Evolutionary conservation across 2,113 vertebrate species (phyloP).

Genomic region (Rousettus leschenaultii): DNA sequence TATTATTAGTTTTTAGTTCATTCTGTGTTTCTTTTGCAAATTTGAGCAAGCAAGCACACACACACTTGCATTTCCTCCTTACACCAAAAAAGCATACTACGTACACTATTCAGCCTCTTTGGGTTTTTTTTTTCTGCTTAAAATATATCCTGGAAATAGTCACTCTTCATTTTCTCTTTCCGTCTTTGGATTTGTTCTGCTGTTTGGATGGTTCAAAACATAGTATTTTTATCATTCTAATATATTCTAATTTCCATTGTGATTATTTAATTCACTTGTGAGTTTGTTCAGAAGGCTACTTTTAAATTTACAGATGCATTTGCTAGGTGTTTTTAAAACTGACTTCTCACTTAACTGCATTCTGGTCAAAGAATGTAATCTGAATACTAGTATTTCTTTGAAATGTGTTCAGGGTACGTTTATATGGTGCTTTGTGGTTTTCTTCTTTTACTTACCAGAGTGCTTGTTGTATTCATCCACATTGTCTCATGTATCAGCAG

Average conservation of each 20-base stretch:
- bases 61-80: background rate
- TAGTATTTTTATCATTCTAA: background rate
- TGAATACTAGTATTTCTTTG: background rate
- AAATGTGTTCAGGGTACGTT: background rate
- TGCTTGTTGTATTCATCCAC: background rate
- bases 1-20: background rate
- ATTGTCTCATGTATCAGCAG: background rate
- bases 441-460: background rate
- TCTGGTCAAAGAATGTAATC: background rate
- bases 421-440: background rate
- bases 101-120: background rate
- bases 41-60: background rate
- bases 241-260: slow-evolving; percentile 1
- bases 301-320: slow-evolving; percentile 39
- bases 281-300: background rate
- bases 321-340: slow-evolving; percentile 4
- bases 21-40: background rate
- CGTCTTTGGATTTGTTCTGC: background rate
- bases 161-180: background rate
- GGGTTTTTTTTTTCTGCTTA: background rate
- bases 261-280: slow-evolving; percentile 1
- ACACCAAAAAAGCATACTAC: background rate
- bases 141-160: background rate
- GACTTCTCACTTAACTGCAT: background rate
- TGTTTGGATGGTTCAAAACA: slow-evolving; percentile 20